Base-by-base conservation (phyloP, 2,888 invertebrate genomes). In the Brachycybe producta region DNA sequence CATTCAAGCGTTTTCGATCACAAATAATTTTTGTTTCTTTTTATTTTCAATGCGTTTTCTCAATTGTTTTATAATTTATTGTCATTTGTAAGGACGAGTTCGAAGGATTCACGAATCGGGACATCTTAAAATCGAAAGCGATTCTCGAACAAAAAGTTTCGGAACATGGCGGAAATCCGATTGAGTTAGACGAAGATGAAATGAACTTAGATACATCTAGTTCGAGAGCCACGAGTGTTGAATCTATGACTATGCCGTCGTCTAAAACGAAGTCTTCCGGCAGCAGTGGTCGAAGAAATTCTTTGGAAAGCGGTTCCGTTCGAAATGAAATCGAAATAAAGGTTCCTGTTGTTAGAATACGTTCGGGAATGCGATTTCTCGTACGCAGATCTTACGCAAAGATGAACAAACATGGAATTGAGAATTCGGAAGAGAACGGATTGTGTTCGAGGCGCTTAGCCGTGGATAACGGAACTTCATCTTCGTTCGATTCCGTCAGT, bases 71-170 rank as follows among this genome's bases (percentile, higher is more conserved):
- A 5, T n/a, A 7, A 1, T 46, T 17, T 15, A 4, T 5, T n/a
- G 4, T 40, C 27, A 30, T 30, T 30, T 50, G 42, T 34, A 24
- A 53, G 53, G 53, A 53, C 23, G 50, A 52, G 15, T 53, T 53
- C 28, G 35, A 39, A 11, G 53, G 53, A 8, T 53, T 53, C 15
- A 40, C 46, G 3, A 13, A 17, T 24, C 21, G 13, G 1, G 53
- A 53, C 19, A 43, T 53, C 28, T 44, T 34, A 21, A 28, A 26
- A 36, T 41, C 53, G 5, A 35, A 32, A 27, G 38, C 24, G 19
- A 23, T 30, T 8, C 35, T 44, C 5, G 21, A 28, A 23, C 48
- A 39, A 11, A 35, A 49, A n/a, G 13, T 44, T 24, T 21, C 19
- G 15, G 50, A 50, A 26, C 28, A 34, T 2, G 44, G 34, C 21